phyloP scores from a whole-genome alignment of 2,113 vertebrate species.

The Euleptes europaea region DNA sequence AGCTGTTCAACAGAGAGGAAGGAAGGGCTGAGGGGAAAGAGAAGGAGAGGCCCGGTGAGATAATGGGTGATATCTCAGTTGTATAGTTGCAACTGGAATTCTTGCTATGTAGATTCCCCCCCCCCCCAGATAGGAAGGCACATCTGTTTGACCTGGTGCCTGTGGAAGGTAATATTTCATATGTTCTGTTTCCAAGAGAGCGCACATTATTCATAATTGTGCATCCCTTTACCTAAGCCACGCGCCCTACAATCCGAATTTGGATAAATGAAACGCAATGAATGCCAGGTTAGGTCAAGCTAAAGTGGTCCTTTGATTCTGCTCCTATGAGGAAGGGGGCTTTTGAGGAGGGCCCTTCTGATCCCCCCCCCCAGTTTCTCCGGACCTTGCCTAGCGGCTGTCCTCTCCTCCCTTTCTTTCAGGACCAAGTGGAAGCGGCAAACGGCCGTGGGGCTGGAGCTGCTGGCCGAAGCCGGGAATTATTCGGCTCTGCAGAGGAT shows the following conservation, averaged over 20 bases:
- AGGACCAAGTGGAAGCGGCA: slow-evolving; percentile 98
- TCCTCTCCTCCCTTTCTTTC: slow-evolving; percentile 60
- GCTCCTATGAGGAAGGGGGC: background rate
- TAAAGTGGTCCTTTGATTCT: background rate
- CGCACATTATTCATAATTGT: too few relatives aligned
- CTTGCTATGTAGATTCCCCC: background rate
- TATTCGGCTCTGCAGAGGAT: slow-evolving; percentile 97
- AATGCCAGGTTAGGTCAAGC: background rate
- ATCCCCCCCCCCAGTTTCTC: too few relatives aligned
- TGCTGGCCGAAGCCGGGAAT: slow-evolving; percentile 95
- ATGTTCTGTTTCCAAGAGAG: background rate
- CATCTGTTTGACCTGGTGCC: too few relatives aligned
- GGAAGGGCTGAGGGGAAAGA: background rate
- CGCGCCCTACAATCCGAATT: too few relatives aligned
- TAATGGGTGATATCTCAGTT: background rate
- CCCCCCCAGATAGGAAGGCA: too few relatives aligned
- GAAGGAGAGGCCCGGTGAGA: background rate
- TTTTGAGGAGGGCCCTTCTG: background rate
- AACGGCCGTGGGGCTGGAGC: slow-evolving; percentile 93
- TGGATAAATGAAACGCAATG: background rate
- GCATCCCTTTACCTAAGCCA: background rate
- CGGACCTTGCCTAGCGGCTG: slow-evolving; percentile 21
- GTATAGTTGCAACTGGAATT: too few relatives aligned
- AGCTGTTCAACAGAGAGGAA: background rate
- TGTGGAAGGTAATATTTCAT: background rate